Conservation (phyloP, 2,888 invertebrate species). For the Drosophila diplacantha region DNA sequence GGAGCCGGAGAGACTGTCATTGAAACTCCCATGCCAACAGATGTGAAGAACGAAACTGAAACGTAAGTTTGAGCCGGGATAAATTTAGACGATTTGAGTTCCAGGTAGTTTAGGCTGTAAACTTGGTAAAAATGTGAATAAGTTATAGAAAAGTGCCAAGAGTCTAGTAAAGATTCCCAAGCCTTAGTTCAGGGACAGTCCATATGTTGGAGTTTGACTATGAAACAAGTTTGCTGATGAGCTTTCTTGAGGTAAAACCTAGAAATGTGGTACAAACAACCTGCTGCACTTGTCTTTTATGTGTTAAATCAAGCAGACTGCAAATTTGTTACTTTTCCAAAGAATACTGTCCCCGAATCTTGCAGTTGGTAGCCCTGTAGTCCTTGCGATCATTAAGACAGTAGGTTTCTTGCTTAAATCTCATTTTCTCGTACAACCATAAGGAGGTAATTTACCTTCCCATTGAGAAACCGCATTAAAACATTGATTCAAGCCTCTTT, state of each 20-base stretch:
- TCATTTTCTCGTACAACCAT: not conserved
- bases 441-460: not conserved
- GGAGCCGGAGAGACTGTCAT: conserved; percentile 1
- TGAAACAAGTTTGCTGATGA: not conserved
- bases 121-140: not conserved
- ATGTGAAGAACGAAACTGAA: not conserved
- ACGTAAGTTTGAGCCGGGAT: not conserved
- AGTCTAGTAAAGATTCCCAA: too few species aligned
- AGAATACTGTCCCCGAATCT: not conserved
- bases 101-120: too few species aligned
- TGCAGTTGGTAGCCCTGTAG: not conserved
- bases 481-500: not conserved
- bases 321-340: too few species aligned
- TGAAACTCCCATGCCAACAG: not conserved
- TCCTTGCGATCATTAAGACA: too few species aligned
- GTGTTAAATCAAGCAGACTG: too few species aligned
- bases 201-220: too few species aligned
- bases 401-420: not conserved
- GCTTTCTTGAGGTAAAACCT: not conserved
- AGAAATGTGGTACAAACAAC: not conserved
- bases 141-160: too few species aligned
- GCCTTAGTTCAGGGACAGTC: too few species aligned
- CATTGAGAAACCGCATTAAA: not conserved
- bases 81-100: not conserved
- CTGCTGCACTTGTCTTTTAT: not conserved